A percentile compares a stretch with the other conserved stretches of the same genome.
Evolutionary conservation across 2,888 invertebrate species (phyloP).

Genomic region (Rotaria socialis): DNA sequence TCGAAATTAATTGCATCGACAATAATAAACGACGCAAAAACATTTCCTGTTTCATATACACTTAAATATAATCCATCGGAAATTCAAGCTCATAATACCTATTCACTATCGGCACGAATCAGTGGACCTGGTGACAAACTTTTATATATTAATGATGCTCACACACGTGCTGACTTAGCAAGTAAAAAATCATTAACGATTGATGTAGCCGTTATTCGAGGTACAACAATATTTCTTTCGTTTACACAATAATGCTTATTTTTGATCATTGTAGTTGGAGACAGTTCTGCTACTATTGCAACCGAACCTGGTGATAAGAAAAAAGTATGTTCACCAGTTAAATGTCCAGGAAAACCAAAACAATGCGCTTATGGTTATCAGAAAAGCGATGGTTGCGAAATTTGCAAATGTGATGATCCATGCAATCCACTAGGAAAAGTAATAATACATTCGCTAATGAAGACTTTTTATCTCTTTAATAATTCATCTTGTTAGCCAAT

Average conservation of each 20-base stretch:
- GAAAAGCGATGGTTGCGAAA: constrained; percentile 5
- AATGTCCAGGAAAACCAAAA: not conserved
- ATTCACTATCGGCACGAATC: not conserved
- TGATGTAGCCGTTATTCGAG: constrained; percentile 14
- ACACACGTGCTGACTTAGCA: not conserved
- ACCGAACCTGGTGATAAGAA: not conserved
- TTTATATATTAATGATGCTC: not conserved
- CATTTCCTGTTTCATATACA: not conserved
- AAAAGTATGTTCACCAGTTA: not conserved
- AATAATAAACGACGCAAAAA: not conserved
- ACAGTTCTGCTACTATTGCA: not conserved
- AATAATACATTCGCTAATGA: too few relatives aligned
- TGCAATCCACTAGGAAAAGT: constrained; percentile 18
- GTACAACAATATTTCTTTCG: not conserved
- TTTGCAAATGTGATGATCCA: constrained; percentile 29
- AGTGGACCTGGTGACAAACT: not conserved
- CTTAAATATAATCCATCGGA: not conserved
- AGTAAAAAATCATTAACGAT: not conserved
- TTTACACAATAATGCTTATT: too few relatives aligned
- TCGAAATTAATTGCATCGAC: not conserved
- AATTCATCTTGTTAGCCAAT: not conserved
- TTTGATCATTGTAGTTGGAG: not conserved
- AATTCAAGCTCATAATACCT: not conserved
- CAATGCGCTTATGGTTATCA: not conserved
- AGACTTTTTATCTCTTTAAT: too few relatives aligned